Percentiles rank a stretch among this genome's conserved stretches.
Evolutionary conservation across 64 coral and sea anemone species (phyloP).

Genomic region (Cladopsammia gracilis): DNA sequence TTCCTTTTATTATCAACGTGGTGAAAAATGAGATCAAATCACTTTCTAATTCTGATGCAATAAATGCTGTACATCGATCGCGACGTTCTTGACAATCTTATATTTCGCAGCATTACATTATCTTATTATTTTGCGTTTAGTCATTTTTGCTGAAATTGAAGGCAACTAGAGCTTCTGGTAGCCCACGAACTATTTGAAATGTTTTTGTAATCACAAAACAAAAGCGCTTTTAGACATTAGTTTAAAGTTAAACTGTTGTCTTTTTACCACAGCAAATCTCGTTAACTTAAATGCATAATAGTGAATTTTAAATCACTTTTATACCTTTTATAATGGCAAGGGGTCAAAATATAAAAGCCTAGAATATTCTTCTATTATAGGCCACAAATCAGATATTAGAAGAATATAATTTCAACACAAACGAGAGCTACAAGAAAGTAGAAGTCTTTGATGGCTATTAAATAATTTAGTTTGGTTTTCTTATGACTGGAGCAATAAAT

Average conservation of each 20-base stretch:
- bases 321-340: no score
- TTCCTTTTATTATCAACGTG: neutral
- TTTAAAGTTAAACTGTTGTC: no score
- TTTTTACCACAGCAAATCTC: no score
- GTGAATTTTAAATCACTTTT: no score
- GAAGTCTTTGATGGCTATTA: neutral
- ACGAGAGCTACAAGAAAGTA: neutral
- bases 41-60: neutral
- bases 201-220: neutral
- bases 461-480: neutral
- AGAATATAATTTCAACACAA: neutral
- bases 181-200: neutral
- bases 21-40: neutral
- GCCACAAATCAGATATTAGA: no score
- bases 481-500: neutral
- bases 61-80: neutral
- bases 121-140: neutral
- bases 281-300: no score
- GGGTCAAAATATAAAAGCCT: neutral
- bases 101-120: neutral
- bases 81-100: neutral
- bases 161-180: neutral
- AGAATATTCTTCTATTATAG: neutral
- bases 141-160: neutral
- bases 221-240: neutral